phyloP scores from a whole-genome alignment of 1,140 invertebrate genomes.

The Nebria ingens region DNA sequence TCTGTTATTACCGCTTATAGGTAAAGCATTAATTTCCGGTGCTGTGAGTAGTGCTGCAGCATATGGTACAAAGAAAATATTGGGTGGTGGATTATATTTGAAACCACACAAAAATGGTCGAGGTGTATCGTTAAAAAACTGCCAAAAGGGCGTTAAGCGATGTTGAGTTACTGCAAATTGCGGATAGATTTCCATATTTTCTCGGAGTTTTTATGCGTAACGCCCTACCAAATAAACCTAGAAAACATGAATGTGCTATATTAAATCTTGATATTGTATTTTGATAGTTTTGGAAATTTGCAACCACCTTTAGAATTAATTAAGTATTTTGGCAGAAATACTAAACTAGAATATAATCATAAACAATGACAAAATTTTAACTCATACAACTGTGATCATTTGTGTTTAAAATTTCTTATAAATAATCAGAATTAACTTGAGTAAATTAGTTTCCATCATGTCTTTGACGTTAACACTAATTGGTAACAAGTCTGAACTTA shows the following conservation, averaged over 20 bases:
- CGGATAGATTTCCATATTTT: slow-evolving; percentile 24
- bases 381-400: slow-evolving; percentile 14
- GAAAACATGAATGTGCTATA: slow-evolving; percentile 22
- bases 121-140: slow-evolving; percentile 21
- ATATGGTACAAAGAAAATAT: background rate
- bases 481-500: slow-evolving; percentile 12
- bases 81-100: slow-evolving; percentile 20
- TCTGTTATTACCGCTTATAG: slow-evolving; percentile 26
- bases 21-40: background rate
- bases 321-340: slow-evolving; percentile 19
- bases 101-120: slow-evolving; percentile 29
- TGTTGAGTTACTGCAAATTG: slow-evolving; percentile 22
- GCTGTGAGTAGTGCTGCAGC: background rate
- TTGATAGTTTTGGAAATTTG: slow-evolving; percentile 21
- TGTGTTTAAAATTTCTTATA: slow-evolving; percentile 19
- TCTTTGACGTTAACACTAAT: slow-evolving; percentile 13
- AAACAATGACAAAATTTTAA: slow-evolving; percentile 10
- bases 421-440: slow-evolving; percentile 13
- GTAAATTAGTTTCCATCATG: too few relatives aligned
- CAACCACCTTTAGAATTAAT: slow-evolving; percentile 21
- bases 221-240: slow-evolving; percentile 17
- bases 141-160: slow-evolving; percentile 20
- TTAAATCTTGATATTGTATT: slow-evolving; percentile 22
- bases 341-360: slow-evolving; percentile 13
- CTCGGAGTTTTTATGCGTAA: slow-evolving; percentile 29